Evolutionary conservation across 2,113 vertebrate species (phyloP).

Genomic region (Dolichotis patagonum): DNA sequence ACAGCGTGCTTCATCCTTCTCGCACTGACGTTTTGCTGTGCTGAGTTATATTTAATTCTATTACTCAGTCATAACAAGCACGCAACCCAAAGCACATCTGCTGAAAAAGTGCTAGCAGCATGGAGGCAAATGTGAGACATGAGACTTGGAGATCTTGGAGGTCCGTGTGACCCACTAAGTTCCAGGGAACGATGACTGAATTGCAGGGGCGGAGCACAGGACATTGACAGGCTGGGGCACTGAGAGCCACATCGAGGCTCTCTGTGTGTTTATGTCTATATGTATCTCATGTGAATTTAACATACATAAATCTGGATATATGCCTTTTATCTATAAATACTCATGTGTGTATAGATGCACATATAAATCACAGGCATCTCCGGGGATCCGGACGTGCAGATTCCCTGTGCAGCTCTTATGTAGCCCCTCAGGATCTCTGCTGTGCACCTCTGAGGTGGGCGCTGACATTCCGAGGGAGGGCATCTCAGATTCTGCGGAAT

Average conservation of each 20-base stretch:
- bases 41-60: not conserved
- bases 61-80: too few relatives aligned
- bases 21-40: not conserved
- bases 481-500: not conserved
- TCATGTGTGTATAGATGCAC: accelerated
- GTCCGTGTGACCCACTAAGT: accelerated
- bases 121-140: not conserved
- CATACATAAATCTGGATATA: too few relatives aligned
- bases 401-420: not conserved
- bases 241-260: too few relatives aligned
- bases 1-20: too few relatives aligned
- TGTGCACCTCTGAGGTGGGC: not conserved
- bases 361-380: not conserved
- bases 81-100: not conserved
- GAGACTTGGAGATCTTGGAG: not conserved
- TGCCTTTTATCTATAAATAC: not conserved
- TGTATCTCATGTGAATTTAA: not conserved
- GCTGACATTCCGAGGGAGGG: too few relatives aligned
- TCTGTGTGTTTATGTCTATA: not conserved
- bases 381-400: not conserved
- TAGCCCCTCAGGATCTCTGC: not conserved
- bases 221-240: not conserved
- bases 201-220: not conserved
- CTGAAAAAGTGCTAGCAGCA: too few relatives aligned
- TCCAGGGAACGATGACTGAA: not conserved